Evolutionary conservation across 1,140 invertebrate species (phyloP), one percentile per base, ranked within the genome.

Genomic region (Riptortus pedestris): DNA sequence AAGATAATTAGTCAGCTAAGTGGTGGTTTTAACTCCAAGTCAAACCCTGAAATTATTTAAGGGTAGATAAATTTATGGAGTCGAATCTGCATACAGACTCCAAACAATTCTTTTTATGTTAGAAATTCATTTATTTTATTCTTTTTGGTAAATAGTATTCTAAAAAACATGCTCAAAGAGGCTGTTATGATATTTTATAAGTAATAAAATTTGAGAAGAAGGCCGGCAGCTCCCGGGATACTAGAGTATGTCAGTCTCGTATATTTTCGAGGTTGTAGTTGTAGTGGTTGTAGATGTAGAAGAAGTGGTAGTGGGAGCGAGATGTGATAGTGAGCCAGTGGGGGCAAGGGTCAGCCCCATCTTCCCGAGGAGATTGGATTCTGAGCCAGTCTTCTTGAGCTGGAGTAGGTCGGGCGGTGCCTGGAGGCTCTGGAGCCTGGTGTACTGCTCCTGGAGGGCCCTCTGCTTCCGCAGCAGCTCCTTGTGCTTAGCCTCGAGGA

Each of bases 351-450:
- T 75, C 4, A 88, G 73, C 2, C 87, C 87, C 81, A 91, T 86
- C 72, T 91, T 92, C n/a, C 85, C 84, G 20, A 91, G 74, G 2
- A 93, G 75, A 73, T 93, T 93, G 24, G 88, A 88, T 72, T 93
- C 90, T 68, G 86, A 90, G n/a, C 90, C 90, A 0, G 88, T 91
- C 72, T 91, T 91, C 73, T 93, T 92, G 4, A 92, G 74, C 62
- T 81, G 79, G 67, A 81, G 80, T 47, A 82, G 79, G 16, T 81
- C 79, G 20, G 79, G 76, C 20, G 81, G 79, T 57, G 82, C 82
- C 0, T 91, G 90, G 24, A 93, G 80, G 74, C 88, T 87, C 70
- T 93, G 91, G 33, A 93, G 73, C 12, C 90, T 79, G 0, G 87
- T 86, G 73, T 92, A 94, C 69, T 94, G 91, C 67, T 93, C 90